Conservation (phyloP, 2,113 vertebrate genomes). For the Aldabrachelys gigantea region DNA sequence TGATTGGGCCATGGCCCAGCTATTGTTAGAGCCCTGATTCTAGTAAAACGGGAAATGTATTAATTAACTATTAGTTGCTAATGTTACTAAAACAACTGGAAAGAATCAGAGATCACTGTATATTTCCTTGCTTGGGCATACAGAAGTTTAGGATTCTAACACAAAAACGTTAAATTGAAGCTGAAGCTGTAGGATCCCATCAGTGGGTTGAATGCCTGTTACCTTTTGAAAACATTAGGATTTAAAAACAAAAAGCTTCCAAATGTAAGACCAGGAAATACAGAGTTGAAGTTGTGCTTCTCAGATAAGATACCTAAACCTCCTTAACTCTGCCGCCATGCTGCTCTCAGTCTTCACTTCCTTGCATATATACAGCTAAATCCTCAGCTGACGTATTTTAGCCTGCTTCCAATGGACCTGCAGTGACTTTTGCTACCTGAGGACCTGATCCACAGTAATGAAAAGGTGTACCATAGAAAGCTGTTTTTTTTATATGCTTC, state of each 20-base stretch:
- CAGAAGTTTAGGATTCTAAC: not conserved
- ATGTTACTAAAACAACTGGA: not conserved
- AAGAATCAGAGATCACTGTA: not conserved
- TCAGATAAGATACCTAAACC: not conserved
- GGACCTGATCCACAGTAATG: not conserved
- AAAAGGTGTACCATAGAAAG: not conserved
- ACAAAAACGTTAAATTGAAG: not conserved
- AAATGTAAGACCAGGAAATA: not conserved
- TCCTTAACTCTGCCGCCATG: not conserved
- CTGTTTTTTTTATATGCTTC: not conserved
- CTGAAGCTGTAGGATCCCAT: not conserved
- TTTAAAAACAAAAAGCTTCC: not conserved
- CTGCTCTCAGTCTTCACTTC: not conserved
- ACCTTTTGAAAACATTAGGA: not conserved
- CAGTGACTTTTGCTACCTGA: not conserved
- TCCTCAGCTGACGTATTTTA: not conserved
- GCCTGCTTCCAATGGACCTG: not conserved
- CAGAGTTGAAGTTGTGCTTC: not conserved
- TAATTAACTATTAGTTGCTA: not conserved
- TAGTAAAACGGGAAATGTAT: not conserved
- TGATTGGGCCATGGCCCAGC: not conserved
- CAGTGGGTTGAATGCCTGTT: not conserved
- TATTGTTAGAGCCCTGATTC: not conserved
- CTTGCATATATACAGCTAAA: not conserved
- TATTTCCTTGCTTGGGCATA: not conserved